Percentiles rank a stretch among this genome's conserved stretches.
phyloP scores from a whole-genome alignment of 2,888 invertebrate genomes.

The Drosophila birchii region DNA sequence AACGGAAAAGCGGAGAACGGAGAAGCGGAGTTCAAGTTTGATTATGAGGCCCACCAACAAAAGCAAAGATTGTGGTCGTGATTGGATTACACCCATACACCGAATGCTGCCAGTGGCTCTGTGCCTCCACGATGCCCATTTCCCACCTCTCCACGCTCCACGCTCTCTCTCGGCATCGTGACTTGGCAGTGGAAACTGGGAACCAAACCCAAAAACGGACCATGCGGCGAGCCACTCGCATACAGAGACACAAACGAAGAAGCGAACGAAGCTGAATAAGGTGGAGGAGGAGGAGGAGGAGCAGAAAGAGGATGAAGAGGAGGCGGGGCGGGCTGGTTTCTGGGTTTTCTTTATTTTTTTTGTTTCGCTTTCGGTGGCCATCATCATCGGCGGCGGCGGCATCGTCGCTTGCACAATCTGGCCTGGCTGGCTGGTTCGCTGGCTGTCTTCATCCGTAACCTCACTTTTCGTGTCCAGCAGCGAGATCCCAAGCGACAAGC shows the following conservation, averaged over 20 bases:
- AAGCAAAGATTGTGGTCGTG: conserved; percentile 47
- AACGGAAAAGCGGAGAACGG: conserved; percentile 2
- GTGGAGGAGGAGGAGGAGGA: conserved; percentile 6
- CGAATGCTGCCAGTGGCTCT: conserved; percentile 16
- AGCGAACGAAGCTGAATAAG: conserved; percentile 8
- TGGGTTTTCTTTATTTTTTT: too few relatives aligned
- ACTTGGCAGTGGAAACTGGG: conserved; percentile 63
- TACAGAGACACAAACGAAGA: conserved; percentile 22
- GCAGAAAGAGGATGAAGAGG: conserved; percentile 13
- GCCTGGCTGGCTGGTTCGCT: conserved; percentile 48
- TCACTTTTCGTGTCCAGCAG: conserved; percentile 57
- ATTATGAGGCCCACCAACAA: conserved; percentile 28
- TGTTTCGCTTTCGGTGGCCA: conserved; percentile 35
- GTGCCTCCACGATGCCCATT: conserved; percentile 3
- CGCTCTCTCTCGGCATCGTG: conserved; percentile 65
- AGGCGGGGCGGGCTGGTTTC: conserved; percentile 30
- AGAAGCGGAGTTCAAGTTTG: conserved; percentile 28
- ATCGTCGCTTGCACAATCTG: conserved; percentile 66
- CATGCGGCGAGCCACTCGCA: conserved; percentile 34
- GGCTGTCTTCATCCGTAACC: conserved; percentile 61
- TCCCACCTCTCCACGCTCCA: too few relatives aligned
- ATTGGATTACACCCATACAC: conserved; percentile 66
- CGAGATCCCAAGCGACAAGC: conserved; percentile 20
- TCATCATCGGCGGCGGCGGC: conserved; percentile 45
- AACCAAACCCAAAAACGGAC: conserved; percentile 39